phyloP scores from a whole-genome alignment of 2,888 invertebrate genomes.

The Zaprionus lineosus region DNA sequence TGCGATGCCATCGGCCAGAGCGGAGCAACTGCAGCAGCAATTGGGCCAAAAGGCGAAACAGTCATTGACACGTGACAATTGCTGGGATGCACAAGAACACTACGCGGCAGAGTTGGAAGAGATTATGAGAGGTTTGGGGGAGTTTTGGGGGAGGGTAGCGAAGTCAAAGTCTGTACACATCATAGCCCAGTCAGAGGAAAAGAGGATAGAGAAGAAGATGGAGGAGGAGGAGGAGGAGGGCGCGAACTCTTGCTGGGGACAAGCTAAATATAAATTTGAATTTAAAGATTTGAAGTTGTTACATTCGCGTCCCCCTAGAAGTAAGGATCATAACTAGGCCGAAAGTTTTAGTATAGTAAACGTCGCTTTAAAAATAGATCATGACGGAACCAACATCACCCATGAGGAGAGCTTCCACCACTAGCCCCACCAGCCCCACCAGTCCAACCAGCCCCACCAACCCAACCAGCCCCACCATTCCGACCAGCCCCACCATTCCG shows the following conservation, averaged over 20 bases:
- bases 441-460: neutral
- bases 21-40: conserved; percentile 35
- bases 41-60: conserved; percentile 75
- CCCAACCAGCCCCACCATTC: too few relatives aligned
- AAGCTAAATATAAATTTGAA: conserved; percentile 42
- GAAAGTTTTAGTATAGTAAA: conserved; percentile 33
- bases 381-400: conserved; percentile 32
- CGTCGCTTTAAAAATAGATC: conserved; percentile 33
- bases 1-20: conserved; percentile 30
- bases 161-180: too few relatives aligned
- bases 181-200: conserved; percentile 1
- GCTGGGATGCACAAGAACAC: too few relatives aligned
- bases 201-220: neutral
- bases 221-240: neutral
- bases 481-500: too few relatives aligned
- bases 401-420: neutral
- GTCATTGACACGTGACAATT: conserved; percentile 69
- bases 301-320: conserved; percentile 38
- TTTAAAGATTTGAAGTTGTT: conserved; percentile 39
- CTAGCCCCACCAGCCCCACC: neutral
- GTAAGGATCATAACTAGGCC: conserved; percentile 52
- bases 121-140: too few relatives aligned
- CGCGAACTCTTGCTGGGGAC: too few relatives aligned
- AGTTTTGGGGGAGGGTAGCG: too few relatives aligned
- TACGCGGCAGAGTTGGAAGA: too few relatives aligned